phyloP scores from a whole-genome alignment of 1,140 invertebrate genomes.

The Chelonus insularis region DNA sequence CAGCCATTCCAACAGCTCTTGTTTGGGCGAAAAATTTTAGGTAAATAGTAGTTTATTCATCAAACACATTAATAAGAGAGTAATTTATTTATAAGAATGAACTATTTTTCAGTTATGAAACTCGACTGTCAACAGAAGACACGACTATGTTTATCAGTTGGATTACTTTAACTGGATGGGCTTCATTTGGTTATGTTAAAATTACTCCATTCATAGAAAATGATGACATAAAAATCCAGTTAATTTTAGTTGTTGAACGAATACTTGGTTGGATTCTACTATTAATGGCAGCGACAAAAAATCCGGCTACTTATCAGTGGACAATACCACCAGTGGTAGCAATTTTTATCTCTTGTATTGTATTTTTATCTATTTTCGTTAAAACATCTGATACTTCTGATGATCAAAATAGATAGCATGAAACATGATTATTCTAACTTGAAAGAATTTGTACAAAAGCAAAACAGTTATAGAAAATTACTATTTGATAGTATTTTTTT shows the following conservation, averaged over 20 bases:
- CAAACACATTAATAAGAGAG: no score
- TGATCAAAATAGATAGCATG: no score
- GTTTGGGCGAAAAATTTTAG: conserved; percentile 60
- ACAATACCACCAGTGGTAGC: conserved; percentile 50
- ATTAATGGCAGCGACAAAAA: conserved; percentile 37
- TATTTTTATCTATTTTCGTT: conserved; percentile 14
- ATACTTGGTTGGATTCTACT: conserved; percentile 43
- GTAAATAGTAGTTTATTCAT: conserved; percentile 32
- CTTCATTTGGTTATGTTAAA: conserved; percentile 46
- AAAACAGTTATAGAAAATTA: not conserved
- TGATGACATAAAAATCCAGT: conserved; percentile 13
- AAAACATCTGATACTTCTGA: not conserved
- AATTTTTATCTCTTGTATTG: conserved; percentile 28
- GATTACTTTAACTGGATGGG: conserved; percentile 47
- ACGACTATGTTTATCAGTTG: conserved; percentile 47
- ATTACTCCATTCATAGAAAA: conserved; percentile 34
- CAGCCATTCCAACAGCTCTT: conserved; percentile 53
- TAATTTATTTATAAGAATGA: not conserved
- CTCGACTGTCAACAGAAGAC: conserved; percentile 51
- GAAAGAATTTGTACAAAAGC: no score
- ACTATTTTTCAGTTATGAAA: conserved; percentile 43
- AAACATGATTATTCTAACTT: no score
- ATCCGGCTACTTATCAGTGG: conserved; percentile 49
- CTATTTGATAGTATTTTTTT: not conserved
- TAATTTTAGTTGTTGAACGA: not conserved